Evolutionary conservation across 2,888 invertebrate species (phyloP), one percentile per base, ranked within the genome.

Genomic region (Epirrhoe tristata): DNA sequence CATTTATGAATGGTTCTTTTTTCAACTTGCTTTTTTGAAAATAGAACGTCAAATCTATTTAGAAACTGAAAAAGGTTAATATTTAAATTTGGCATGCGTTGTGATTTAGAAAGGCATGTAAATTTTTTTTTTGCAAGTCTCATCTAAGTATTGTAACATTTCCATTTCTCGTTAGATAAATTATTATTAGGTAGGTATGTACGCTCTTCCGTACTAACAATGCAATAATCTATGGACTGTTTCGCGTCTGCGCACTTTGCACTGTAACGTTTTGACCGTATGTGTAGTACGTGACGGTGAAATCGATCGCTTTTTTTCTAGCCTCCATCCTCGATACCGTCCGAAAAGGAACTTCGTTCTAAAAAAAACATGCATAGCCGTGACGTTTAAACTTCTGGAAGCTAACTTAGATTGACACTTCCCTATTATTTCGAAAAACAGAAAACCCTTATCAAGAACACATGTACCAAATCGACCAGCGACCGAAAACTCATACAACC

Each of bases 391-490:
- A 74, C 34, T 52, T 69, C 67, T 71, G 70, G 56, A 72, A 77
- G 74, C 74, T 77, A 80, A 80, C 63, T 53, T 63, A 77, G 82
- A 85, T 80, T 83, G 86, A 84, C 85, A 81, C 77, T 84, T 84
- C 70, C 83, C 83, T 82, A 63, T 80, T 81, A 81, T 81, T 81
- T 80, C 75, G 56, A 67, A 74, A 80, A 81, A 79, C 58, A 68
- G 65, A 50, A 65, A 74, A 75, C 74, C 71, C 67, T 62, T 70
- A 73, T 74, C 73, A 90, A 74, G 72, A 88, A 82, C 92, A 93
- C 86, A 87, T 93, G 93, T 85, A 81, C 79, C 77, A 80, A 86
- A 87, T 83, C 74, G 75, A 77, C 78, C 85, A 80, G 80, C 82
- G 81, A 79, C 86, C 85, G 83, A 85, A 86, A 86, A 86, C 79